Evolutionary conservation across 2,797 vertebrate genomes (phyloP).

Genomic region (Melanotaenia nigrans): DNA sequence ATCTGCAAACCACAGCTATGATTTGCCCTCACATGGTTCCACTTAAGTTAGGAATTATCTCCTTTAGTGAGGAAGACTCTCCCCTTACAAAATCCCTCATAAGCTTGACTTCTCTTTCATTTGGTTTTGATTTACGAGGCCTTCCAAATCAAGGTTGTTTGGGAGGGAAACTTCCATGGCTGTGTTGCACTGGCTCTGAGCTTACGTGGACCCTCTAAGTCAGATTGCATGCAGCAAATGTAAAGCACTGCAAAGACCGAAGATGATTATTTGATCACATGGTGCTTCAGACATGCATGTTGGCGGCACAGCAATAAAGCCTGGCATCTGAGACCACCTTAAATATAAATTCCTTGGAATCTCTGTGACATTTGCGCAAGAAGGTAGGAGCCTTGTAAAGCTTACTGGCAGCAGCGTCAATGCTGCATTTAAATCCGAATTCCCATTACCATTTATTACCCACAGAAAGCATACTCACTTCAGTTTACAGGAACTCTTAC

Average conservation of each 20-base stretch:
- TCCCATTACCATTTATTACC: conserved; percentile 7
- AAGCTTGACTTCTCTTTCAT: conserved; percentile 65
- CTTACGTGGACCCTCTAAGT: conserved; percentile 18
- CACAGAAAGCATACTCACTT: conserved; percentile 33
- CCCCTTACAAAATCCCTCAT: conserved; percentile 48
- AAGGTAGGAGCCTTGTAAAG: conserved; percentile 1
- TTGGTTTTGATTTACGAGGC: conserved; percentile 69
- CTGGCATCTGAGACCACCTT: conserved; percentile 30
- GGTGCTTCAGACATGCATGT: conserved; percentile 21
- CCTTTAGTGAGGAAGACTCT: conserved; percentile 51
- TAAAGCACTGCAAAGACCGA: conserved; percentile 8
- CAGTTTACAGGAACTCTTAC: conserved; percentile 66
- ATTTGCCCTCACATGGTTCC: conserved; percentile 70
- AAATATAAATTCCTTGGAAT: conserved; percentile 29
- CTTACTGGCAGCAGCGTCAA: conserved; percentile 30
- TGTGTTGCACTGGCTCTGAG: background rate
- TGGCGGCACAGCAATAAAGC: conserved; percentile 8
- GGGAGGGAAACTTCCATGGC: background rate
- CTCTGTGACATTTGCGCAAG: background rate
- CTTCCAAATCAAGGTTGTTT: conserved; percentile 23
- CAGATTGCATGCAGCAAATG: background rate
- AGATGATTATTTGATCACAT: conserved; percentile 23
- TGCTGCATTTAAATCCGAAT: background rate
- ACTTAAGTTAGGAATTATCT: conserved; percentile 73
- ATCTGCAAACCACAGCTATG: conserved; percentile 34